Evolutionary conservation across 2,113 vertebrate genomes (phyloP), one percentile per base, ranked within the genome.

Genomic region (Butorides virescens): DNA sequence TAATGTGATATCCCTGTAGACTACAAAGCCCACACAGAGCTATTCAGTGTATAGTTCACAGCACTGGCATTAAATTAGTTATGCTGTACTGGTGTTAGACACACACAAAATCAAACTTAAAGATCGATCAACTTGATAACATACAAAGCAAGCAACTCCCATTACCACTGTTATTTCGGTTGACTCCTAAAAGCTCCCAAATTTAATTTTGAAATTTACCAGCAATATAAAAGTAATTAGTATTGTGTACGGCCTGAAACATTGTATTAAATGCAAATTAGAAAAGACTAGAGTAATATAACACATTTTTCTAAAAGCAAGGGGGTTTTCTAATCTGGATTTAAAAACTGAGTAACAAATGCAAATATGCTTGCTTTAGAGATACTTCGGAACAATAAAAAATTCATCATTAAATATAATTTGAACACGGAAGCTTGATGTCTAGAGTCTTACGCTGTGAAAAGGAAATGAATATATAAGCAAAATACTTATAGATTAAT

Each of bases 1-100:
- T 99, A 99, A 99, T 99, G 99, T 99, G 99, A 99, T 99, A 99
- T 99, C 99, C 99, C 99, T 98, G 97, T 99, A 99, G 99, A 99
- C 99, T 99, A 98, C 98, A 99, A 99, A 98, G 98, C 98, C 98
- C 98, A 98, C 98, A 98, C 98, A 98, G 98, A 98, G 98, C 99
- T 98, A 99, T 99, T 99, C 99, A 99, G 98, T 98, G 98, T 98
- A 98, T 98, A 99, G 99, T 99, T 99, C 99, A 99, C 98, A 99
- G 98, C 98, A 98, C 98, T 99, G 98, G 98, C 99, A 99, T 99
- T 99, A 99, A 99, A 99, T 98, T 98, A 99, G 98, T 98, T 99
- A 98, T 98, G 98, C 98, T 97, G 98, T 95, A 97, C 95, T 97
- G 97, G 97, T 97, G 97, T 98, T 98, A 98, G 94, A 98, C 97